A percentile compares a stretch with the other conserved stretches of the same genome.
phyloP scores from a whole-genome alignment of 2,888 invertebrate species.

The Andrena bucephala region DNA sequence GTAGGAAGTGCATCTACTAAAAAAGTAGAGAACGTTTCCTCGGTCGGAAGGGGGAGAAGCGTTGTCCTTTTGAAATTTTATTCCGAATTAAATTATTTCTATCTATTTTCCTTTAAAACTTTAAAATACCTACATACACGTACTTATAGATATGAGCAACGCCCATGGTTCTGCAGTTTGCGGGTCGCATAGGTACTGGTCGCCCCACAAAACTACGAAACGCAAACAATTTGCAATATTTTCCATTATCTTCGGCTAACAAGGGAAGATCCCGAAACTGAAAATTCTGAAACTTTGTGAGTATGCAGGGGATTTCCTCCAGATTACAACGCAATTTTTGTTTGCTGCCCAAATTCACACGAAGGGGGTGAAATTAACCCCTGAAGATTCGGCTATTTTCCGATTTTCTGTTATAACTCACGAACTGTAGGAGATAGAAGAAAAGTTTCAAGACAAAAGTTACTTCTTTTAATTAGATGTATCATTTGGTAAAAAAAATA shows the following conservation, averaged over 20 bases:
- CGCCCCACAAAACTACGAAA: slow-evolving; percentile 8
- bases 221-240: slow-evolving; percentile 21
- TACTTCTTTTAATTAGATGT: too few relatives aligned
- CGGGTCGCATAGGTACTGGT: background rate
- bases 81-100: slow-evolving; percentile 84
- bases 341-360: too few relatives aligned
- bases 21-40: slow-evolving; percentile 36
- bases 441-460: too few relatives aligned
- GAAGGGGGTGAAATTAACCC: too few relatives aligned
- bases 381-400: too few relatives aligned
- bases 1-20: background rate
- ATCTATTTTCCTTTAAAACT: slow-evolving; percentile 80
- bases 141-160: slow-evolving; percentile 20
- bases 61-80: slow-evolving; percentile 81
- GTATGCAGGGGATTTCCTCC: too few relatives aligned
- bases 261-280: too few relatives aligned
- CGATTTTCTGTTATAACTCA: too few relatives aligned
- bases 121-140: slow-evolving; percentile 66
- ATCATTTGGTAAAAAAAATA: too few relatives aligned
- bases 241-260: slow-evolving; percentile 27
- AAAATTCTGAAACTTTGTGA: too few relatives aligned
- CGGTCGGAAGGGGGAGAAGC: slow-evolving; percentile 20
- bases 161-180: slow-evolving; percentile 38
- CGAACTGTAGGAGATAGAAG: too few relatives aligned
- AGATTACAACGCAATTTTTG: too few relatives aligned